phyloP scores from a whole-genome alignment of 2,888 invertebrate species.

The Limnephilus marmoratus region DNA sequence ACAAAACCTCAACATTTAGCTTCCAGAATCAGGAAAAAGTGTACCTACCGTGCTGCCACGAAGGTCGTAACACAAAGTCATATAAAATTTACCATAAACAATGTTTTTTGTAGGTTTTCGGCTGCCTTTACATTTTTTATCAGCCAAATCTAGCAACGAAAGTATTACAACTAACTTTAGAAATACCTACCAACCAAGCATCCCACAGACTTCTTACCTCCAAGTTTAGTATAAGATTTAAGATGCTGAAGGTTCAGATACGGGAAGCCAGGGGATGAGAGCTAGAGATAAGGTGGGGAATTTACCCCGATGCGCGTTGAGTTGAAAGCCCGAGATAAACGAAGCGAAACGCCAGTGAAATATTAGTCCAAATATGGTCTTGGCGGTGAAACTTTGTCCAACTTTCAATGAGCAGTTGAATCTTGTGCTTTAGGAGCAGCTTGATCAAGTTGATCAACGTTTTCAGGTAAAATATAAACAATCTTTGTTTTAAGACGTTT shows the following conservation, averaged over 20 bases:
- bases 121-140: not conserved
- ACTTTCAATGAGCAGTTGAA: not conserved
- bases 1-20: too few species aligned
- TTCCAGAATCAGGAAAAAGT: not conserved
- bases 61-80: not conserved
- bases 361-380: conserved; percentile 15
- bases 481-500: not conserved
- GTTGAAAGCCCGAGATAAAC: conserved; percentile 22
- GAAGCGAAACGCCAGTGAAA: conserved; percentile 22
- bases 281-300: not conserved
- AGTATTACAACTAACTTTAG: not conserved
- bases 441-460: not conserved
- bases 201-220: not conserved
- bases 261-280: not conserved
- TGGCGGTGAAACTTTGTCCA: not conserved
- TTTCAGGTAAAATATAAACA: not conserved
- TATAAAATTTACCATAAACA: not conserved
- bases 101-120: not conserved
- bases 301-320: not conserved
- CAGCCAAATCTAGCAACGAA: not conserved
- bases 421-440: not conserved
- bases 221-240: not conserved
- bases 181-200: not conserved
- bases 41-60: not conserved
- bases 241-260: not conserved